Base-by-base conservation (phyloP, 2,113 vertebrate genomes). In the Peromyscus californicus region DNA sequence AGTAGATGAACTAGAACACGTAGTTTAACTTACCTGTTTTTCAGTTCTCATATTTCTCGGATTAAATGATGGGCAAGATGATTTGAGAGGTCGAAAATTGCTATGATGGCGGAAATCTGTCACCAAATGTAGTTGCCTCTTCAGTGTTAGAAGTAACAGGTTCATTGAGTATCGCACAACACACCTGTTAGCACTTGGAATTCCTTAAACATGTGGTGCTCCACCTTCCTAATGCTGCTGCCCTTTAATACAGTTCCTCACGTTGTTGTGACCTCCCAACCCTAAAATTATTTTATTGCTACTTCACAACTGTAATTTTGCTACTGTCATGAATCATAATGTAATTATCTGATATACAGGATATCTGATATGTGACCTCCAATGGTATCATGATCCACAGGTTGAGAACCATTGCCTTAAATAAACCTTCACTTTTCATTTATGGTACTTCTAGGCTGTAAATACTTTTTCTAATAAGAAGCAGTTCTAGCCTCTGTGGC, bases 1-100 rank as follows among this genome's bases (percentile, higher is more conserved):
- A 24, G 3, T 51, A 51, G 4, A 3, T 36, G 39, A 39, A 15
- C 0, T 84, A 72, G 17, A 61, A 78, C 48, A 10, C 31, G 12
- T 65, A 48, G 36, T 39, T 75, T 89, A 86, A 80, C 36, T 21
- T 26, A 72, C 36, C 51, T 86, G 13, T 29, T 89, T 54, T 89
- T 87, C 48, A 22, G n/a, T 97, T 93, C 51, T 67, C 61, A 76
- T 39, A 51, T 74, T 72, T 96, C 95, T 84, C 39, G 74, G 33
- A 74, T 48, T 69, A 90, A 91, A 88, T 9, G 15, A 33, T 80
- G 10, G 8, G 9, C 17, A 57, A 54, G 51, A 22, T 65, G n/a
- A 78, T 90, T 65, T 87, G 36, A 90, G 80, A 92, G 42, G 36
- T 29, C 88, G 31, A 93, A 96, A 94, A 79, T 75, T 65, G 42